Evolutionary conservation across 1,140 invertebrate genomes (phyloP), one percentile per base, ranked within the genome.

Genomic region (Drosophila grimshawi): DNA sequence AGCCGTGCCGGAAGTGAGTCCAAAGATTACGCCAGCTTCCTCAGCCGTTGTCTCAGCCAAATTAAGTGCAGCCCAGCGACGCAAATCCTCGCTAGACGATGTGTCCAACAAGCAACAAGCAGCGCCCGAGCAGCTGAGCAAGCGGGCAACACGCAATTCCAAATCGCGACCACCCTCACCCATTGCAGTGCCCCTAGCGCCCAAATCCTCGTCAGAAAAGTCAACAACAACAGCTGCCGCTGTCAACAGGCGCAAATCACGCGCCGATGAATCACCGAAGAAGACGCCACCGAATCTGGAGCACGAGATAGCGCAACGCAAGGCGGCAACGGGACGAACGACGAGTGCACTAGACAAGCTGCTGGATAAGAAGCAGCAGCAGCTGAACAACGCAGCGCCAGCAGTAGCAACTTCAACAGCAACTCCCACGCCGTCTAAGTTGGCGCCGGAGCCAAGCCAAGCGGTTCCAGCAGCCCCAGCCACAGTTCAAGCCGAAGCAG

Each of bases 361-460:
- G 30, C 60, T 92, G 10, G 90, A 86, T 29, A 92, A 81, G 51
- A 89, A 86, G 55, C 91, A 92, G 66, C 88, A 86, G 56, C 83
- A 92, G 43, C 37, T 89, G 1, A 91, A 79, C 27, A 67, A 79
- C 49, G 69, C 74, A 11, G 56, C 57, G 33, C 46, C 41, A 19
- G 19, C 27, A 41, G 8, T 41, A n/a, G 45, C 57, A 0, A n/a
- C n/a, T n/a, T n/a, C n/a, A n/a, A 29, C 68, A 11, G 43, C 69
- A 19, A 65, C 45, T 27, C 46, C 0, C 10, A 76, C 62, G 11
- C 55, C 65, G 1, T 41, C 33, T 2, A 71, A 45, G 19, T 62
- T 52, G 11, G 41, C 41, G 3, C 41, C 51, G 6, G 11, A 56
- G n/a, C 39, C 68, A 6, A 5, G 5, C 3, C 10, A 32, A 10